Evolutionary conservation across 2,113 vertebrate species (phyloP).

Genomic region (Corynorhinus townsendii): DNA sequence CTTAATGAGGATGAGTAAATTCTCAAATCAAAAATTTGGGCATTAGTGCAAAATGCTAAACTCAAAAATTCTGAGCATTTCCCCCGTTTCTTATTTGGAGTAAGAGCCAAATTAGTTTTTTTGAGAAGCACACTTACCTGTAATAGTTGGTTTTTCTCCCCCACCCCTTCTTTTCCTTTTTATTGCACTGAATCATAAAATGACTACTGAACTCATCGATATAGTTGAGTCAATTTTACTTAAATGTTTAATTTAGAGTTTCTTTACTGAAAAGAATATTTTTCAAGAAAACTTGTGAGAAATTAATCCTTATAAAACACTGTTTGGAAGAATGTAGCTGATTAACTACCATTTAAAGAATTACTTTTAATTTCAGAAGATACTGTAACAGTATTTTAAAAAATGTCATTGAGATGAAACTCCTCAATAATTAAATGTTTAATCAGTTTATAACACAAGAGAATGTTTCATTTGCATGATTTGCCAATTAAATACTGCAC

Average conservation of each 20-base stretch:
- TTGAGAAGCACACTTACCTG: constrained; percentile 9
- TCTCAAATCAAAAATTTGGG: not conserved
- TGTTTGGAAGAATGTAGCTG: constrained; percentile 50
- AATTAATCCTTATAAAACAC: constrained; percentile 19
- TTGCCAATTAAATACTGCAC: constrained; percentile 57
- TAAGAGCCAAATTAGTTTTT: constrained; percentile 25
- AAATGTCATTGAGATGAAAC: constrained; percentile 40
- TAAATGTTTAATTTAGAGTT: constrained; percentile 32
- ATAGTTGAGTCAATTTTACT: constrained; percentile 17
- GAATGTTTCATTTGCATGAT: constrained; percentile 55
- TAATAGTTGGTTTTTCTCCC: not conserved
- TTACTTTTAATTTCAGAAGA: constrained; percentile 55
- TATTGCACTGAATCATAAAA: constrained; percentile 7
- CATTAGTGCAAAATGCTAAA: not conserved
- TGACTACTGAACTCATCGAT: constrained; percentile 12
- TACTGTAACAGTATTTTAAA: constrained; percentile 40
- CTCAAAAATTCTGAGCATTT: not conserved
- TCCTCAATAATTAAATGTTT: constrained; percentile 58
- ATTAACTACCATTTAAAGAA: constrained; percentile 60
- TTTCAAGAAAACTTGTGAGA: constrained; percentile 31
- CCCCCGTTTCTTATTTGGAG: not conserved
- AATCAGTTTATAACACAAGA: constrained; percentile 68
- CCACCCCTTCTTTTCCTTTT: not conserved
- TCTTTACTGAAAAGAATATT: constrained; percentile 47
- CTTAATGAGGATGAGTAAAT: not conserved